A percentile compares a stretch with the other conserved stretches of the same genome.
Conservation (phyloP, 2,888 invertebrate genomes). For the Endotricha flammealis region DNA sequence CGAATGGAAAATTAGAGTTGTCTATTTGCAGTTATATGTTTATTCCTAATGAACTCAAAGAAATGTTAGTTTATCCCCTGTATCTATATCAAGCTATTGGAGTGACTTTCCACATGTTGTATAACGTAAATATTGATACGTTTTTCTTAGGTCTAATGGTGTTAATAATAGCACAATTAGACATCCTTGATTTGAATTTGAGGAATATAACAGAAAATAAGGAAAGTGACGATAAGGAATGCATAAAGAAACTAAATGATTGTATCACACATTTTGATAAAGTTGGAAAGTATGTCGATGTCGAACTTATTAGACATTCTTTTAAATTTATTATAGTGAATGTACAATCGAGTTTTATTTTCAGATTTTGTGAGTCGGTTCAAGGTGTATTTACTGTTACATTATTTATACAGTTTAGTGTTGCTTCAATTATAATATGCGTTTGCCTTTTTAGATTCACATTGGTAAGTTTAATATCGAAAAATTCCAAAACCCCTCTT, state of each 20-base stretch:
- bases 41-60: conserved; percentile 30
- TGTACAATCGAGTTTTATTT: too few species aligned
- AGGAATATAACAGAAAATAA: conserved; percentile 28
- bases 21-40: conserved; percentile 46
- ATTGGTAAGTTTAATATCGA: conserved; percentile 36
- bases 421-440: conserved; percentile 52
- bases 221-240: conserved; percentile 12
- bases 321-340: too few species aligned
- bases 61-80: conserved; percentile 35
- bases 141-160: conserved; percentile 47
- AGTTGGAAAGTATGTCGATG: conserved; percentile 41
- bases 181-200: conserved; percentile 44
- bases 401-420: conserved; percentile 46
- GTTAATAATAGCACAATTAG: conserved; percentile 47
- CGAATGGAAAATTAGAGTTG: conserved; percentile 26
- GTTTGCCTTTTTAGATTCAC: conserved; percentile 53
- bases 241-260: conserved; percentile 31
- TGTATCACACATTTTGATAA: conserved; percentile 40
- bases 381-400: conserved; percentile 42
- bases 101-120: conserved; percentile 42
- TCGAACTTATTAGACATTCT: too few species aligned
- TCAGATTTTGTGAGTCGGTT: conserved; percentile 43
- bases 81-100: conserved; percentile 47
- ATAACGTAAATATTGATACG: conserved; percentile 43
- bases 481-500: neutral